These are phyloP conservation scores for Pristionchus entomophagus DNA, from an alignment of 2,888 invertebrate genomes.

Conservation along the genomic window DNA sequence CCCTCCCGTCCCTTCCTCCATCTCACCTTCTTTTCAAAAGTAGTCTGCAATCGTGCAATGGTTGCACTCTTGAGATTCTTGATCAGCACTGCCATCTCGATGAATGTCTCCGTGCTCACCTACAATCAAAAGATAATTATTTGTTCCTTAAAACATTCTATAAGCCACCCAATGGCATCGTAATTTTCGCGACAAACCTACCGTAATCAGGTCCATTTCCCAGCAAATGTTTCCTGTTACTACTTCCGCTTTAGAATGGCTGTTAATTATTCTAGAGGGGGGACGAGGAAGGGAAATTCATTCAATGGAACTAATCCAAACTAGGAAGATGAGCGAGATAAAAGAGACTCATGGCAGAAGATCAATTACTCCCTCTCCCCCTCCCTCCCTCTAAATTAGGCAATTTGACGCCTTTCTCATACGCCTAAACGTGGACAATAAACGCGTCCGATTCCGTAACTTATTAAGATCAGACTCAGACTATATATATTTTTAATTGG, in stretches of 20 bases:
- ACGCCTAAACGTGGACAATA: not conserved
- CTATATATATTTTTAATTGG: no score
- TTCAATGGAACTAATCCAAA: no score
- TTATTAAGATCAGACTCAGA: no score
- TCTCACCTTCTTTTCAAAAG: slow-evolving; percentile 67
- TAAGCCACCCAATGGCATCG: not conserved
- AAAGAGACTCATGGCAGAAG: no score
- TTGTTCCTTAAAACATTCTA: not conserved
- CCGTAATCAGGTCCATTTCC: not conserved
- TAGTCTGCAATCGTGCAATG: slow-evolving; percentile 66
- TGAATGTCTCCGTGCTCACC: slow-evolving; percentile 65
- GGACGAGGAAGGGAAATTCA: no score
- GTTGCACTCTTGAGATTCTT: slow-evolving; percentile 71
- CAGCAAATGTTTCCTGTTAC: not conserved
- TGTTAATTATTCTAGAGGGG: no score
- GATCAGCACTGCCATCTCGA: slow-evolving; percentile 67
- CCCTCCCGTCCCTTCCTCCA: not conserved
- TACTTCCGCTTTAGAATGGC: not conserved
- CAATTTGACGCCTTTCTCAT: not conserved
- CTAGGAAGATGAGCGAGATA: no score
- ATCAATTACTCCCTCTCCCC: no score
- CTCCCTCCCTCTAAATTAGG: not conserved
- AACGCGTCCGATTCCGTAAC: not conserved
- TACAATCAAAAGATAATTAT: slow-evolving; percentile 39
- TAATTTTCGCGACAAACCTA: not conserved